These are phyloP conservation scores for Andrena minutula DNA, from an alignment of 2,888 invertebrate species.

Conservation along the genomic window DNA sequence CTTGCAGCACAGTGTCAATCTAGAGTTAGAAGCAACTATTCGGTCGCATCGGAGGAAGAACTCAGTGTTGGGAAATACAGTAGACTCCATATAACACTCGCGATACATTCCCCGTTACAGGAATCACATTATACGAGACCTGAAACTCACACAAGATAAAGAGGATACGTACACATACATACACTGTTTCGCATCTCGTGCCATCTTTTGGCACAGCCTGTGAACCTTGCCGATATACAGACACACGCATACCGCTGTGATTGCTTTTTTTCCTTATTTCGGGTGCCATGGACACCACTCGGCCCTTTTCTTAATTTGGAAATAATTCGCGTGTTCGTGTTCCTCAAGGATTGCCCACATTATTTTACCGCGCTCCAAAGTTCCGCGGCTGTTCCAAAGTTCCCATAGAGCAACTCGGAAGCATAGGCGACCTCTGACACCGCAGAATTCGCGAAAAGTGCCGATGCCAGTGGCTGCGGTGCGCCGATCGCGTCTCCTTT, in stretches of 20 bases:
- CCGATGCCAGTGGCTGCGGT: constrained; percentile 28
- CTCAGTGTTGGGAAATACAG: too few species aligned
- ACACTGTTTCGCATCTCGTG: not conserved
- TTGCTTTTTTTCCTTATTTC: not conserved
- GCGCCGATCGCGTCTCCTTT: constrained; percentile 34
- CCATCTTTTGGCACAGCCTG: constrained; percentile 1
- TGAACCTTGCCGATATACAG: not conserved
- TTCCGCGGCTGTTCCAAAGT: not conserved
- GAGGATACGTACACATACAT: not conserved
- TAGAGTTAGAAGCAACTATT: too few species aligned
- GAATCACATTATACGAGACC: too few species aligned
- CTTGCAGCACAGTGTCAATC: too few species aligned
- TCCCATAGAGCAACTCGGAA: not conserved
- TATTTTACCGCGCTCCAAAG: not conserved
- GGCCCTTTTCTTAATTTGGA: not conserved
- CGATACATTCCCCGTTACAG: too few species aligned
- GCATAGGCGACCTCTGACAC: not conserved
- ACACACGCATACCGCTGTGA: not conserved
- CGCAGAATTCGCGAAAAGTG: not conserved
- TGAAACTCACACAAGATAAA: not conserved
- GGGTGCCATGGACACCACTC: not conserved
- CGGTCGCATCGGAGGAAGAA: too few species aligned
- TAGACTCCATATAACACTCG: too few species aligned
- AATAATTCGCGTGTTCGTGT: not conserved
- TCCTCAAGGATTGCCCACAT: not conserved